A percentile compares a stretch with the other conserved stretches of the same genome.
Conservation (phyloP, 2,888 invertebrate species). For the Cryptus viduatorius region DNA sequence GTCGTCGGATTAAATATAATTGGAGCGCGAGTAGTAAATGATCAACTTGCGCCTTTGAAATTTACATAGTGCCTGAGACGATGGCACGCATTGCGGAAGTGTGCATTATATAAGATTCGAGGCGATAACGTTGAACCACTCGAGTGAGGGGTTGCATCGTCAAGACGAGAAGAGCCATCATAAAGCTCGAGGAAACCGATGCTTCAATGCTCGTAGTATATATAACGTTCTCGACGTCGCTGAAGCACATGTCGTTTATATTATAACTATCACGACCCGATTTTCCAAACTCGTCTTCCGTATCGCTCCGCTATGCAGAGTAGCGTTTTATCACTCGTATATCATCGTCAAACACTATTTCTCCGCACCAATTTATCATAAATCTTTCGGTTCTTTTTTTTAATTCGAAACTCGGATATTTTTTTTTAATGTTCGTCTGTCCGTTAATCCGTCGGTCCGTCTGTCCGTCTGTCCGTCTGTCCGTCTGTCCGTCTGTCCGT, state of each 20-base stretch:
- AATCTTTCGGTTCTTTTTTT: background rate
- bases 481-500: no score
- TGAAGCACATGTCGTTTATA: conserved; percentile 15
- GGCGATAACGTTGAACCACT: conserved; percentile 42
- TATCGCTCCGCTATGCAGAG: conserved; percentile 16
- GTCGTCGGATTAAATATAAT: background rate
- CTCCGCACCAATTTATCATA: background rate
- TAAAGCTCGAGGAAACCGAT: conserved; percentile 26
- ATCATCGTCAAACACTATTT: background rate
- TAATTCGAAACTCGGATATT: no score
- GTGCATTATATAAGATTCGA: conserved; percentile 49
- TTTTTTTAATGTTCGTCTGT: no score
- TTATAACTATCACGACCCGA: conserved; percentile 10
- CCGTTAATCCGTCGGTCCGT: no score
- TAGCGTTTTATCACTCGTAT: background rate
- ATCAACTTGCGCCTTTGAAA: conserved; percentile 7
- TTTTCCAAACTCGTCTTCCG: conserved; percentile 16
- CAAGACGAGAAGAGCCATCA: conserved; percentile 44
- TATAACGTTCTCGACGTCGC: conserved; percentile 13
- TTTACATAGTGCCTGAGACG: conserved; percentile 26
- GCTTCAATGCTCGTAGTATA: conserved; percentile 17
- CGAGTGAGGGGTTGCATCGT: conserved; percentile 31
- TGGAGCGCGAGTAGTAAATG: conserved; percentile 1
- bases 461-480: no score
- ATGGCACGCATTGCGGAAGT: conserved; percentile 16